These are phyloP conservation scores for Watsonalla binaria DNA, from an alignment of 2,888 invertebrate genomes.

Conservation along the genomic window DNA sequence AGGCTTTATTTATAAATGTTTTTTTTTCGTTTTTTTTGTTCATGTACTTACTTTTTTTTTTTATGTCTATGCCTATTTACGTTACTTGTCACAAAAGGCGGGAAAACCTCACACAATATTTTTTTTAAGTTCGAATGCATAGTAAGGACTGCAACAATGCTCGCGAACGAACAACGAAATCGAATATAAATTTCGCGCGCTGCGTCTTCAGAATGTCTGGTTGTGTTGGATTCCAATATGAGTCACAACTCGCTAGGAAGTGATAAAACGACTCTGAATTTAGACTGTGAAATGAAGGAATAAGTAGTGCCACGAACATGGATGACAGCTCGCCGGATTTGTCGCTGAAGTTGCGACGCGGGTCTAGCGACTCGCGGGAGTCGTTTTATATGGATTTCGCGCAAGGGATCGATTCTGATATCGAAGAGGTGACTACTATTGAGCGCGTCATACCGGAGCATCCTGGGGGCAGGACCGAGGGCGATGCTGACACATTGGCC, in stretches of 20 bases:
- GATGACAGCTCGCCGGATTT: constrained; percentile 91
- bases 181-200: constrained; percentile 10
- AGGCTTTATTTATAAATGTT: too few relatives aligned
- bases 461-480: constrained; percentile 64
- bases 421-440: constrained; percentile 89
- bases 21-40: too few relatives aligned
- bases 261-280: constrained; percentile 32
- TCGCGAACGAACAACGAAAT: background rate
- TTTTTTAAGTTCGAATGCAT: too few relatives aligned
- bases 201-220: constrained; percentile 20
- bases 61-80: too few relatives aligned
- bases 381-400: constrained; percentile 95
- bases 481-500: constrained; percentile 69
- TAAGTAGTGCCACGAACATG: constrained; percentile 53
- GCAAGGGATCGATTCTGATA: constrained; percentile 93
- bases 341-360: constrained; percentile 89
- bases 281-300: constrained; percentile 21
- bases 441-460: constrained; percentile 77
- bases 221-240: constrained; percentile 27
- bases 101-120: too few relatives aligned
- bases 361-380: constrained; percentile 91
- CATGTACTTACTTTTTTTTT: too few relatives aligned
- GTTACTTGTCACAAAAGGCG: too few relatives aligned
- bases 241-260: constrained; percentile 38
- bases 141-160: background rate